These are phyloP conservation scores for Ophonus ardosiacus DNA, from an alignment of 2,888 invertebrate species.

Conservation along the genomic window DNA sequence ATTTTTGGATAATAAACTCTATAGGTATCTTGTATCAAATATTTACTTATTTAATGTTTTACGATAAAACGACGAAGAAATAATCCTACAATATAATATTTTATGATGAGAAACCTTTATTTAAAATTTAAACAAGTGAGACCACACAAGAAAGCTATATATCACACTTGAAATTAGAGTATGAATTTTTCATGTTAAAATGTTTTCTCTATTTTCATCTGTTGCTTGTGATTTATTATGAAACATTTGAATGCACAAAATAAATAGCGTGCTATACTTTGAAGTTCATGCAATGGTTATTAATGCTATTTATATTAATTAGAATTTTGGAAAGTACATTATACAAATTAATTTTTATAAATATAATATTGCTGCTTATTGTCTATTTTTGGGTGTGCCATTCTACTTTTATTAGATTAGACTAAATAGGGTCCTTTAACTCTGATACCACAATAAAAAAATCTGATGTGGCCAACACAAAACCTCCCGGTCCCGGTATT, in stretches of 20 bases:
- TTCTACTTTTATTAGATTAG: no score
- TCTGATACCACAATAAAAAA: no score
- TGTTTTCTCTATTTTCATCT: conserved; percentile 15
- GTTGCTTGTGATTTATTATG: not conserved
- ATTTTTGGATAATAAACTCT: not conserved
- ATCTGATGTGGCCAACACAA: no score
- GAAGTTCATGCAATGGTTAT: not conserved
- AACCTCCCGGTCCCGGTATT: no score
- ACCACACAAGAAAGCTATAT: not conserved
- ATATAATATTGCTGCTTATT: no score
- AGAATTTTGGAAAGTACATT: not conserved
- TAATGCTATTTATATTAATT: not conserved
- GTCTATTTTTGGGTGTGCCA: no score
- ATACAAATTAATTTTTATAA: no score
- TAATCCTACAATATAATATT: not conserved
- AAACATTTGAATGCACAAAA: conserved; percentile 6
- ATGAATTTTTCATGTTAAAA: not conserved
- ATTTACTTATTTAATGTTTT: not conserved
- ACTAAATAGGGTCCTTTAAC: no score
- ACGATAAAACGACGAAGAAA: not conserved
- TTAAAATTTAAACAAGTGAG: not conserved
- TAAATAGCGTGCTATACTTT: not conserved
- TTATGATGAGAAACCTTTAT: not conserved
- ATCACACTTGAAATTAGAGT: conserved; percentile 4
- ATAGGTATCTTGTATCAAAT: not conserved